Base-by-base conservation (phyloP, 30 jellyfish, hydroid and myxozoan genomes). In the Pelagia noctiluca region DNA sequence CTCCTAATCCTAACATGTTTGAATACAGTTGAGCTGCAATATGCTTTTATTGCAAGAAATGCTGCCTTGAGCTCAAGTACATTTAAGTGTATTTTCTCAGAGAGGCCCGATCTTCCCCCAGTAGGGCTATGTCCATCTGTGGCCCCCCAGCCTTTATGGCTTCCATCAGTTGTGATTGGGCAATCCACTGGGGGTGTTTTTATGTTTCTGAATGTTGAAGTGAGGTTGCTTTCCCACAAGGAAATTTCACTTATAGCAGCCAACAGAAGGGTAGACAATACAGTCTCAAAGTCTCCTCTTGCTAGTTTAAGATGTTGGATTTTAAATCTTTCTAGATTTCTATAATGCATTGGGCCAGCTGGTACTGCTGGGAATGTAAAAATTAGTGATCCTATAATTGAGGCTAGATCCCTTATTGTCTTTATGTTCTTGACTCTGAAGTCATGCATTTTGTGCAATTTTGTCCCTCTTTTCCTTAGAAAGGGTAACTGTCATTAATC, bases 131-230 rank as follows among this genome's bases (percentile, higher is more conserved):
- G 19, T 32, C 66, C 67, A 31, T 24, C 26, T 22, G 36, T 26
- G 7, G 82, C 66, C 11, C 82, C 82, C 82, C 82, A 70, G 77
- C 82, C 82, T 8, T 24, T 70, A 70, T 7, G 77, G 82, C 42
- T 24, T 3, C 75, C 66, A 70, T 70, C 76, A 26, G 67, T 33
- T 5, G 13, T 30, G 42, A 70, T 70, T 2, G 25, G 11, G 33
- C 11, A 18, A 32, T 70, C 82, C 16, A 70, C 50, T 30, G 21
- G 11, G 50, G 48, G 50, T 7, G 53, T 63, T 24, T 10, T 25
- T 2, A 30, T 33, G 57, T 63, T 3, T 28, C 21, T 33, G 4
- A 16, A 21, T 19, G 48, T 5, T 2, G 11, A 7, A 19, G 11
- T 29, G 32, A 70, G 35, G 23, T 36, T 25, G 31, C 32, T 25